Conservation (phyloP, 1,140 invertebrate species). For the Lasioglossum albipes region DNA sequence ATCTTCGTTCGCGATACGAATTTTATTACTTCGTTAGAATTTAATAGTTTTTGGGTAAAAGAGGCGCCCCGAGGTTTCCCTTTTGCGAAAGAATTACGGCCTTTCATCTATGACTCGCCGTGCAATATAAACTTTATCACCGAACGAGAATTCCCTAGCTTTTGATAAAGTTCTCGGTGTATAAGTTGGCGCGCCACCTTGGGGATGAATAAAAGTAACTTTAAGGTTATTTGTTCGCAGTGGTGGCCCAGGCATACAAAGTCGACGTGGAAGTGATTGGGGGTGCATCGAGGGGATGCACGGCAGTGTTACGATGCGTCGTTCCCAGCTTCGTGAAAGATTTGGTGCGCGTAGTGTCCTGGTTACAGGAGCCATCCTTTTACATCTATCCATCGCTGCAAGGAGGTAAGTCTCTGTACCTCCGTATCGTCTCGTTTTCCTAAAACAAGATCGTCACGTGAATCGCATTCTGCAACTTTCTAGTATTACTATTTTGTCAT, state of each 20-base stretch:
- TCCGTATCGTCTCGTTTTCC: not conserved
- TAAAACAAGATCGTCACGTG: too few relatives aligned
- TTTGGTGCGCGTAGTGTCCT: constrained; percentile 90
- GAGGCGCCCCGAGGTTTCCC: too few relatives aligned
- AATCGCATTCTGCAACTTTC: too few relatives aligned
- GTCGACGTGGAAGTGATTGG: constrained; percentile 86
- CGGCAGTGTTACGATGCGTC: constrained; percentile 89
- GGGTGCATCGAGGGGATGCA: constrained; percentile 87
- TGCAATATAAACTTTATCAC: not conserved
- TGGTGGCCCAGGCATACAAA: constrained; percentile 90
- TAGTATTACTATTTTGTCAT: too few relatives aligned
- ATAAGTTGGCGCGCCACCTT: not conserved
- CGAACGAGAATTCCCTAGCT: not conserved
- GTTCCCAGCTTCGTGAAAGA: constrained; percentile 91
- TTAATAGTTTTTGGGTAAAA: too few relatives aligned
- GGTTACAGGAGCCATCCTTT: constrained; percentile 89
- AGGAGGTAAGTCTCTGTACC: constrained; percentile 82
- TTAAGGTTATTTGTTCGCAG: constrained; percentile 77
- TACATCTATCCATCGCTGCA: constrained; percentile 88
- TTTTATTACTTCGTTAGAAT: too few relatives aligned
- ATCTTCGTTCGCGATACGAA: too few relatives aligned
- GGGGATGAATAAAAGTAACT: not conserved
- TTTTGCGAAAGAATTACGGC: too few relatives aligned
- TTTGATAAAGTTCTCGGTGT: not conserved
- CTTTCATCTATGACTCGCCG: too few relatives aligned